Base-by-base conservation (phyloP, 1,140 invertebrate species). In the Philotrypesis tridentata region DNA sequence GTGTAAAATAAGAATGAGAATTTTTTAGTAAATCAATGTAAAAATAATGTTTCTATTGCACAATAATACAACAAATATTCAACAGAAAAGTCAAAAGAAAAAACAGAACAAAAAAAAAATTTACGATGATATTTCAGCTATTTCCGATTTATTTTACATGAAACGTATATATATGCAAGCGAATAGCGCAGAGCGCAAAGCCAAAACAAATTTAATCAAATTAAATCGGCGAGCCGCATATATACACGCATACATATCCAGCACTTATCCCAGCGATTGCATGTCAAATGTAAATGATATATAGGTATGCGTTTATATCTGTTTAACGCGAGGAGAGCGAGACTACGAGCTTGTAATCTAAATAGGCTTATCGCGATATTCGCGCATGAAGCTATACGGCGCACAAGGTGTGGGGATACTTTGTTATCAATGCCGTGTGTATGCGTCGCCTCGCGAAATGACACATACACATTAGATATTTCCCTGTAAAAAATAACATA, bases 341-440 rank as follows among this genome's bases (percentile, higher is more conserved):
- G 23, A 29, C 23, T 65, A 29, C 63, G 63, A 9, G 40, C 9
- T 48, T 8, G 23, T 74, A 80, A 80, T 74, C 79, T 74, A 74
- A 80, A 80, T 67, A 74, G 60, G 71, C n/a, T 73, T 74, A 73
- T 80, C 61, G 23, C n/a, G 40, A 23, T 43, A 12, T 72, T 37
- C 31, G 40, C n/a, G 70, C 6, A 14, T n/a, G 48, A 71, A 79
- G n/a, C n/a, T n/a, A 61, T 60, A 37, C 29, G 11, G 43, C n/a
- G n/a, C n/a, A n/a, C 4, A 21, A 21, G 33, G 8, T 48, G 23
- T n/a, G n/a, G n/a, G n/a, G 21, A 37, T 12, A 71, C 65, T 79
- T 79, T 71, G 63, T 71, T 79, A 71, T 79, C 48, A 71, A 61
- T 37, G 21, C 71, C 23, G 21, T 40, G 67, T 71, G n/a, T n/a